These are phyloP conservation scores for Chrysocyon brachyurus DNA, from an alignment of 2,797 vertebrate species.

Conservation along the genomic window DNA sequence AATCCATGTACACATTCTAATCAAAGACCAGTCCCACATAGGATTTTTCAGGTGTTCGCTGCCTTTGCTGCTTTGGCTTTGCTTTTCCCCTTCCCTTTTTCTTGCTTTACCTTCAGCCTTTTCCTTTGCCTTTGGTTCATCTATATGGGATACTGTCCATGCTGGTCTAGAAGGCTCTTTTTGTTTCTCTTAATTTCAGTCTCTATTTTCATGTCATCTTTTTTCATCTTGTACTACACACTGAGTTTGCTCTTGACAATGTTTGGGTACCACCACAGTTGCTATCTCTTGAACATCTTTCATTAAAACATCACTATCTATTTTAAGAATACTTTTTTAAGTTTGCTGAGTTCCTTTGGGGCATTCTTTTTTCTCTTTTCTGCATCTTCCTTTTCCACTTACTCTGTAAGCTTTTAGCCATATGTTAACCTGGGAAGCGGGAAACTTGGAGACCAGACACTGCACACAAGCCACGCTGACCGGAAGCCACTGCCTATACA, in stretches of 20 bases:
- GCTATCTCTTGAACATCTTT: slow-evolving; percentile 94
- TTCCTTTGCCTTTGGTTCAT: slow-evolving; percentile 96
- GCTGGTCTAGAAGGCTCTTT: slow-evolving; percentile 93
- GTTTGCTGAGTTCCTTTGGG: slow-evolving; percentile 94
- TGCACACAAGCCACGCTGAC: no score
- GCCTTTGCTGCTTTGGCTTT: slow-evolving; percentile 92
- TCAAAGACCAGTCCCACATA: background rate
- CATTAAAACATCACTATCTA: slow-evolving; percentile 93
- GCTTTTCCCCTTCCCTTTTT: slow-evolving; percentile 89
- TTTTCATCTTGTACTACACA: slow-evolving; percentile 79
- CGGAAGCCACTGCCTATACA: no score
- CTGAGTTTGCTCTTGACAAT: slow-evolving; percentile 87
- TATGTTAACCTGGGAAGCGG: slow-evolving; percentile 80
- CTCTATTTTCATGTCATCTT: slow-evolving; percentile 91
- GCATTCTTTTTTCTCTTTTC: slow-evolving; percentile 98
- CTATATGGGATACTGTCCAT: slow-evolving; percentile 97
- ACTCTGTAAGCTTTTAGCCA: slow-evolving; percentile 98
- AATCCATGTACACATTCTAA: background rate
- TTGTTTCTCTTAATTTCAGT: slow-evolving; percentile 93
- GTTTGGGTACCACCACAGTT: slow-evolving; percentile 91
- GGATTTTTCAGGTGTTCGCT: slow-evolving; percentile 77
- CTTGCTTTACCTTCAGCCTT: slow-evolving; percentile 93
- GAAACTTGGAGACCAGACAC: no score
- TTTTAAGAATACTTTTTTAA: slow-evolving; percentile 92
- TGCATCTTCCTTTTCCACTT: slow-evolving; percentile 98